Conservation (phyloP, 2,888 invertebrate genomes). For the Teleiodes luculella region DNA sequence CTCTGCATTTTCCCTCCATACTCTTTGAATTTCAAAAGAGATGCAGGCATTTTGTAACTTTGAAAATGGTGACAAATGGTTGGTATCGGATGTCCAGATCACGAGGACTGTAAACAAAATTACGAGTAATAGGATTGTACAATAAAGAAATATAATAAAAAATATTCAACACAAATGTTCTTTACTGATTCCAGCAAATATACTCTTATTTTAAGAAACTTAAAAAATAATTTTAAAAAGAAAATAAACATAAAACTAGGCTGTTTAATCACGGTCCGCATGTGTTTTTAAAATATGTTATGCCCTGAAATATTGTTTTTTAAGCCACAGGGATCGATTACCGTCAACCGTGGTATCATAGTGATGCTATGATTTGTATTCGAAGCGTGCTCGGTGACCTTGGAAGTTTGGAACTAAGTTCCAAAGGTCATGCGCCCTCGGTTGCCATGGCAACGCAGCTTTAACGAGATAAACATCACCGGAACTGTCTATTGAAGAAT, state of each 20-base stretch:
- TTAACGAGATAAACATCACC: conserved; percentile 1
- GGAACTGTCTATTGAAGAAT: neutral
- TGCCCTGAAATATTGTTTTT: no score
- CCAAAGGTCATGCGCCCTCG: conserved; percentile 16
- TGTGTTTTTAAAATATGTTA: no score
- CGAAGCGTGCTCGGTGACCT: conserved; percentile 12
- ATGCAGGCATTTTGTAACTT: no score
- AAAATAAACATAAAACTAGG: no score
- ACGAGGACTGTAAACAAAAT: no score
- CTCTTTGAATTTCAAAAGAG: neutral
- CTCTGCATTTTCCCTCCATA: conserved; percentile 23
- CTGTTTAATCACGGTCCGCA: no score
- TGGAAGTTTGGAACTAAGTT: conserved; percentile 20
- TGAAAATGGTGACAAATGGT: neutral
- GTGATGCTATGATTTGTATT: conserved; percentile 11
- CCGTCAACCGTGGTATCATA: neutral
- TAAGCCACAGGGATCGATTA: neutral
- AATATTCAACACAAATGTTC: no score
- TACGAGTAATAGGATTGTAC: no score
- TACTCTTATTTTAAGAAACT: no score
- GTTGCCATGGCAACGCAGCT: conserved; percentile 4
- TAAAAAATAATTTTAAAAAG: no score
- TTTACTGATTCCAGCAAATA: no score
- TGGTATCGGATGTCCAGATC: neutral
- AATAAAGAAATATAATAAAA: no score